Conservation (phyloP, 1,140 invertebrate genomes). For the Drosophila kanapiae region DNA sequence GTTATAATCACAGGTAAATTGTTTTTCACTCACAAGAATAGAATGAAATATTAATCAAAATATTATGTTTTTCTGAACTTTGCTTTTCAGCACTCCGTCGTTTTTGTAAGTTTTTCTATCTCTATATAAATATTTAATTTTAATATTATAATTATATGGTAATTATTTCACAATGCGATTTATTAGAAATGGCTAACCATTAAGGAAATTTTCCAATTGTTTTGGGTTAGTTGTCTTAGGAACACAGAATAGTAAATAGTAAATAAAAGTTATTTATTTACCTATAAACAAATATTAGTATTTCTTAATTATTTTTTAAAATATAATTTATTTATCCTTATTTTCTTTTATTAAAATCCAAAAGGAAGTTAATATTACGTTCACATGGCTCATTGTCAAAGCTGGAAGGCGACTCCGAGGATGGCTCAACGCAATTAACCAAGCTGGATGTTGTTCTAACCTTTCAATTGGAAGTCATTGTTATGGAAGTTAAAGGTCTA, state of each 20-base stretch:
- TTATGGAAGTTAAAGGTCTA: conserved; percentile 99
- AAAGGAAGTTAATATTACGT: conserved; percentile 87
- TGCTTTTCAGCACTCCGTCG: conserved; percentile 73
- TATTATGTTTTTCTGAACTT: conserved; percentile 10
- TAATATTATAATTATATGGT: not conserved
- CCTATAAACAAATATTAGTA: not conserved
- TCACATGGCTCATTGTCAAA: conserved; percentile 97
- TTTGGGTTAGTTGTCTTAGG: no score
- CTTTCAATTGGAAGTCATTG: conserved; percentile 98
- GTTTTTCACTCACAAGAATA: not conserved
- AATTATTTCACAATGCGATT: not conserved
- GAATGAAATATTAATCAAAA: conserved; percentile 1
- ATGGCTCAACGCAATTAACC: conserved; percentile 95
- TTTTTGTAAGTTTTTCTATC: conserved; percentile 75
- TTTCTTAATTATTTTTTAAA: not conserved
- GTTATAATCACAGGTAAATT: conserved; percentile 96
- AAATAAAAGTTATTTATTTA: no score
- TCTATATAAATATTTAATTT: not conserved
- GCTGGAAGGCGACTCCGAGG: conserved; percentile 94
- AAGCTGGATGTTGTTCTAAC: conserved; percentile 99
- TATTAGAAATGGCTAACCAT: not conserved
- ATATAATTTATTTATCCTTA: not conserved
- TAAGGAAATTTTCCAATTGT: not conserved
- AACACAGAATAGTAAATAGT: no score
- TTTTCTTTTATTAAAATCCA: conserved; percentile 8